Evolutionary conservation across 2,888 invertebrate species (phyloP).

Genomic region (Hydrotaea cyrtoneurina): DNA sequence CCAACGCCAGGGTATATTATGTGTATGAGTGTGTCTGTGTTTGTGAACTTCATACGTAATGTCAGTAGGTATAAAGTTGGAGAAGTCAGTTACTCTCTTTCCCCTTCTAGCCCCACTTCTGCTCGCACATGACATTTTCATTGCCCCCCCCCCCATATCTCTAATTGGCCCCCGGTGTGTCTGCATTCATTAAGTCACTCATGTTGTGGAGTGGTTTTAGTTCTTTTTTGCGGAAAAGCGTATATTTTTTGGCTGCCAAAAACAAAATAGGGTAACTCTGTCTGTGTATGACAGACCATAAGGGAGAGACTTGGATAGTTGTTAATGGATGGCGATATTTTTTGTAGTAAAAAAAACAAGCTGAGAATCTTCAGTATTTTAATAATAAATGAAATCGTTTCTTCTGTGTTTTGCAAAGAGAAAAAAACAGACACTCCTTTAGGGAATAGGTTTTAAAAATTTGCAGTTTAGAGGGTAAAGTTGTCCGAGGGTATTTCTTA

Average conservation of each 20-base stretch:
- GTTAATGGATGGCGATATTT: too few relatives aligned
- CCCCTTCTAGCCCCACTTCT: not conserved
- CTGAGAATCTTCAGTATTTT: too few relatives aligned
- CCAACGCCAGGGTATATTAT: not conserved
- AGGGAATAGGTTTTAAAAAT: too few relatives aligned
- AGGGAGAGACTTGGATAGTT: too few relatives aligned
- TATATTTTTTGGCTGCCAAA: not conserved
- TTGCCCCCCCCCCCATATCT: not conserved
- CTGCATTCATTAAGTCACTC: slow-evolving; percentile 3
- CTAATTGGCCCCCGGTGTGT: slow-evolving; percentile 7
- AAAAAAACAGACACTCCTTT: too few relatives aligned
- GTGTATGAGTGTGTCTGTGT: not conserved
- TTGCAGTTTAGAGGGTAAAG: too few relatives aligned
- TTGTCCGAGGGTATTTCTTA: too few relatives aligned
- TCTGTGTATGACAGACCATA: not conserved
- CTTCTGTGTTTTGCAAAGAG: too few relatives aligned
- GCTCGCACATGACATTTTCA: not conserved
- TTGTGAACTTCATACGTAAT: not conserved
- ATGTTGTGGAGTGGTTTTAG: not conserved
- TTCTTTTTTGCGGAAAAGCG: not conserved
- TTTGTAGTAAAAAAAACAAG: too few relatives aligned
- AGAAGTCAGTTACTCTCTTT: not conserved
- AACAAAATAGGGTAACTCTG: not conserved
- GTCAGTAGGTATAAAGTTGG: slow-evolving; percentile 2
- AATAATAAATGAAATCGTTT: too few relatives aligned